Base-by-base conservation (phyloP, 2,113 vertebrate genomes). In the Sitta europaea region DNA sequence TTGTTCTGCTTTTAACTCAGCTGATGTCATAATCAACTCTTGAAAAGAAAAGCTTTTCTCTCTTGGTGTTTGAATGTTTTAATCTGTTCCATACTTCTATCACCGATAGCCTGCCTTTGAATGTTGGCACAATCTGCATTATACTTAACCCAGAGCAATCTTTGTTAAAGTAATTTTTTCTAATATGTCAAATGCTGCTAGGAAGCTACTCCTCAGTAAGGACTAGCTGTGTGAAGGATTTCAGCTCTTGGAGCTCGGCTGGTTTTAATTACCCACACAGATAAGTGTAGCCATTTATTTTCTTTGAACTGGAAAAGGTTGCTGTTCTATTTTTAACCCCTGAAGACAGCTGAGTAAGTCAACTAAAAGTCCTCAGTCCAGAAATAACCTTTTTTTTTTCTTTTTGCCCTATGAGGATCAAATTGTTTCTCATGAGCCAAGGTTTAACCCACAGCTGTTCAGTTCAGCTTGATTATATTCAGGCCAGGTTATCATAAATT, bases 301-400 rank as follows among this genome's bases (percentile, higher is more conserved):
- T 88, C 82, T 95, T 96, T 96, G 88, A 94, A 83, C 73, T 90
- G 86, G 61, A 75, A 92, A 93, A 96, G 92, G 92, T 94, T 96
- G 66, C 28, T 96, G 95, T 94, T 95, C 86, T 93, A 88, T 94
- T 95, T 95, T 96, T 97, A 95, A 97, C 95, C 90, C 90, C 88
- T 84, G 42, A 96, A 95, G 88, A 92, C 4, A 20, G 54, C 48
- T 50, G 59, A 93, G 63, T 92, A 83, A 83, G 74, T 93, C 54
- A 68, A 94, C 90, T 63, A 11, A 66, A 94, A 92, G 57, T 55
- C 48, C 40, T 57, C 33, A 71, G 59, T 88, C 65, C 72, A 96
- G 74, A 91, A 96, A 95, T 83, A 94, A 90, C 16, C 28, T 77
- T 68, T 66, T 82, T 57, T 58, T 63, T 70, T 63, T 4, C 14